Base-by-base conservation (phyloP, 2,888 invertebrate species). In the Drosophila formosana region DNA sequence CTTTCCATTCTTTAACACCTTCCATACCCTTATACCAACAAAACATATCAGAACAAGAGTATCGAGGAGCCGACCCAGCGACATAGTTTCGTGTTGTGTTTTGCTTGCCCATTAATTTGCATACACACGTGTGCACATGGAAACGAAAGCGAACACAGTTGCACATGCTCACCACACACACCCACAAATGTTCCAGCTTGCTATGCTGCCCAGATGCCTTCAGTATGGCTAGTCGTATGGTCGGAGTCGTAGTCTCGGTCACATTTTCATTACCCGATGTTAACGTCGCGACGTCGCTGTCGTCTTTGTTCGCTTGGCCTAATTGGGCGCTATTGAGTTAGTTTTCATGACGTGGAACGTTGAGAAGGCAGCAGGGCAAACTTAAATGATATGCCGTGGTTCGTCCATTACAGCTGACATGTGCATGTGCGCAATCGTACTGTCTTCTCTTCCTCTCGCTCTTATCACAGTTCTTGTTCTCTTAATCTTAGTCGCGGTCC, bases 291-390 rank as follows among this genome's bases (percentile, higher is more conserved):
- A 9, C 9, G 13, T 13, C 47, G 23, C 2, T 39, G 52, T 55
- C 43, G 49, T 39, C 51, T 52, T 61, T 63, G 65, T 53, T 74
- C 75, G 80, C 79, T 84, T 89, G 90, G 89, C 88, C 90, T 90
- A 90, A 88, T 88, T 89, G 84, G 80, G 73, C 70, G 78, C 84
- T 86, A 82, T 80, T 81, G 77, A 75, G 79, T 86, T 77, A 79
- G 84, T 80, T 89, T 84, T 83, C 78, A 70, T 77, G 83, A 52
- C 70, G 71, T 72, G 70, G 47, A 61, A 52, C 70, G 71, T 71
- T 67, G 47, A 61, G 75, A 69, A 41, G 61, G 52, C 39, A 51
- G 4, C 18, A 13, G 13, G 11, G 9, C 43, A 64, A 45, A 50
- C 52, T 43, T 41, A 52, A 13, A 45, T 47, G 9, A 30, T 18